Percentiles rank a stretch among this genome's conserved stretches.
phyloP scores from a whole-genome alignment of 2,888 invertebrate genomes.

The Syrphus vitripennis region DNA sequence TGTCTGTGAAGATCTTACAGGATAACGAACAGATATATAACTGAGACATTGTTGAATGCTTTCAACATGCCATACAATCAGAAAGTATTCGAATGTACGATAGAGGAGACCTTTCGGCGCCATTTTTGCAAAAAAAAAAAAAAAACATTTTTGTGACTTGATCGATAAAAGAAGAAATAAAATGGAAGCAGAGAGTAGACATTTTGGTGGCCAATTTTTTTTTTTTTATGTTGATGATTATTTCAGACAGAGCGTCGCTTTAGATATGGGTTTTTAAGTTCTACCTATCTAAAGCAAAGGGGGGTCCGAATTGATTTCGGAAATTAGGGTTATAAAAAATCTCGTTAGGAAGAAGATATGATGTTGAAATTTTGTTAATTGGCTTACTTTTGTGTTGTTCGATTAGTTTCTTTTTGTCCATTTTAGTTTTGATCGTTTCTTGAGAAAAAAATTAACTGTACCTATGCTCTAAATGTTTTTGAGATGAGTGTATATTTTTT shows the following conservation, averaged over 20 bases:
- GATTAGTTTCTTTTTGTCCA: background rate
- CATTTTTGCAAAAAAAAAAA: too few species aligned
- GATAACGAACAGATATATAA: slow-evolving; percentile 64
- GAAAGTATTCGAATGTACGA: background rate
- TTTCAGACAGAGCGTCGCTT: slow-evolving; percentile 50
- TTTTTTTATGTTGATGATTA: background rate
- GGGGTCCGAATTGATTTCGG: slow-evolving; percentile 7
- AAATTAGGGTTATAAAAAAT: slow-evolving; percentile 10
- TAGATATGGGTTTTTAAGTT: background rate
- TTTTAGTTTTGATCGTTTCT: background rate
- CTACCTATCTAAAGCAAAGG: background rate
- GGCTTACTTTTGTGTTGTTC: background rate
- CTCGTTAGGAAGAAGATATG: slow-evolving; percentile 18
- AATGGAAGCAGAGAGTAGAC: slow-evolving; percentile 23
- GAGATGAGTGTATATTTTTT: too few species aligned
- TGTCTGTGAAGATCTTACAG: slow-evolving; percentile 46
- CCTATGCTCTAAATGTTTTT: too few species aligned
- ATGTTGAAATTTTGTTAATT: background rate
- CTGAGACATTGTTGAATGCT: slow-evolving; percentile 56
- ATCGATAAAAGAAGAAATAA: background rate
- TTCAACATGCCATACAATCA: slow-evolving; percentile 34
- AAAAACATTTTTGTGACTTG: slow-evolving; percentile 4
- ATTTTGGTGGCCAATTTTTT: slow-evolving; percentile 57
- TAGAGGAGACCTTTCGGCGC: slow-evolving; percentile 63
- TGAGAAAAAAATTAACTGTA: background rate